Conservation (phyloP, 2,888 invertebrate species). For the Drosophila anomelani region DNA sequence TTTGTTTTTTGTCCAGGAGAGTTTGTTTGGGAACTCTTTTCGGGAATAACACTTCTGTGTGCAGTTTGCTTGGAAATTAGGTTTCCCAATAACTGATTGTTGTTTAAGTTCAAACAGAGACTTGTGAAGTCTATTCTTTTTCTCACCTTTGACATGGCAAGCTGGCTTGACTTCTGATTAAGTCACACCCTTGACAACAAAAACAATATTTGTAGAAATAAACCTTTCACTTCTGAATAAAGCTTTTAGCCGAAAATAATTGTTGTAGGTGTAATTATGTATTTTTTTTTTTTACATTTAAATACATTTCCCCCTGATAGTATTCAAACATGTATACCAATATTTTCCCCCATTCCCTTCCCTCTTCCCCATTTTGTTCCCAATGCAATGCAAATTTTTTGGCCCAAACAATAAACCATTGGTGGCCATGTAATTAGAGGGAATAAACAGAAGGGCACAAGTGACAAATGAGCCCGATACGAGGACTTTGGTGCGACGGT, state of each 20-base stretch:
- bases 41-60: not conserved
- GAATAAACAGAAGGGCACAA: slow-evolving; percentile 30
- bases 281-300: too few relatives aligned
- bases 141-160: slow-evolving; percentile 13
- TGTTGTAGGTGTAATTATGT: too few relatives aligned
- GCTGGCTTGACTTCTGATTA: slow-evolving; percentile 5
- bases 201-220: too few relatives aligned
- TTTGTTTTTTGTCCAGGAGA: not conserved
- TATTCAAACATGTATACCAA: not conserved
- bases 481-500: slow-evolving; percentile 11
- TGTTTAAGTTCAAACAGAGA: slow-evolving; percentile 3
- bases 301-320: not conserved
- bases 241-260: too few relatives aligned
- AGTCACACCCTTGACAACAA: slow-evolving; percentile 12
- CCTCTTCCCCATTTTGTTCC: not conserved
- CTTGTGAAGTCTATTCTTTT: slow-evolving; percentile 15
- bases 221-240: too few relatives aligned
- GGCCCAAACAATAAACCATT: slow-evolving; percentile 31
- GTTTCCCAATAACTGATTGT: slow-evolving; percentile 10
- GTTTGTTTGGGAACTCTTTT: not conserved
- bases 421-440: slow-evolving; percentile 42
- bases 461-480: slow-evolving; percentile 41
- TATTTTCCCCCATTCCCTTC: slow-evolving; percentile 1
- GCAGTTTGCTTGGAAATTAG: slow-evolving; percentile 17
- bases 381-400: slow-evolving; percentile 31